Evolutionary conservation across 1,140 invertebrate species (phyloP), one percentile per base, ranked within the genome.

Genomic region (Saccostrea glomerata): DNA sequence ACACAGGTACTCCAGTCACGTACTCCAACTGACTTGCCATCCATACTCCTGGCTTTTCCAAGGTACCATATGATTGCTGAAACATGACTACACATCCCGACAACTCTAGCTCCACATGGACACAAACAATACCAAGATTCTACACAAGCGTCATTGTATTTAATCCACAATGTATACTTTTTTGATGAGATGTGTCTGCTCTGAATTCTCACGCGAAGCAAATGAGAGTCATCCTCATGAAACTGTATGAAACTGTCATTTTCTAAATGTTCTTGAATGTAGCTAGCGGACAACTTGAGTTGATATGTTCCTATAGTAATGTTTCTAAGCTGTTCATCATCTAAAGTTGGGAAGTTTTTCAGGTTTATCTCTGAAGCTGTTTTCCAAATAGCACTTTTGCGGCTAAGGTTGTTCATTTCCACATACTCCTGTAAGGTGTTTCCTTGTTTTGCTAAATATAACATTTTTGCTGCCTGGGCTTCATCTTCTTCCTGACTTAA

Each of bases 181-280:
- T 73, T 88, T 9, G 87, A 85, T 25, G 87, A 73, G 13, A 56
- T 30, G 73, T 88, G 87, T 6, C 87, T 12, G 58, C 87, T 88
- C 58, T 70, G 60, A 5, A 88, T 82, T 85, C 55, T 84, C 5
- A 88, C 83, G 15, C 66, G 58, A 6, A 88, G 12, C 1, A 88
- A 58, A 20, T 36, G 20, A 20, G 23, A 7, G n/a, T 89, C 82
- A 4, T 87, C 83, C 73, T 85, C 55, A 63, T 87, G 86, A 9
- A 89, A 13, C 40, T 1, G 17, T 17, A 89, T 87, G 17, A 56
- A 23, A 66, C 23, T 47, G 6, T 89, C 58, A n/a, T 85, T 85
- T 23, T 87, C 88, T 9, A 87, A 60, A 58, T 89, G 82, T 23
- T 89, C 88, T 63, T 89, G 58, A 47, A 85, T 87, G 25, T 86